Base-by-base conservation (phyloP, 2,113 vertebrate genomes). In the Cervus canadensis region DNA sequence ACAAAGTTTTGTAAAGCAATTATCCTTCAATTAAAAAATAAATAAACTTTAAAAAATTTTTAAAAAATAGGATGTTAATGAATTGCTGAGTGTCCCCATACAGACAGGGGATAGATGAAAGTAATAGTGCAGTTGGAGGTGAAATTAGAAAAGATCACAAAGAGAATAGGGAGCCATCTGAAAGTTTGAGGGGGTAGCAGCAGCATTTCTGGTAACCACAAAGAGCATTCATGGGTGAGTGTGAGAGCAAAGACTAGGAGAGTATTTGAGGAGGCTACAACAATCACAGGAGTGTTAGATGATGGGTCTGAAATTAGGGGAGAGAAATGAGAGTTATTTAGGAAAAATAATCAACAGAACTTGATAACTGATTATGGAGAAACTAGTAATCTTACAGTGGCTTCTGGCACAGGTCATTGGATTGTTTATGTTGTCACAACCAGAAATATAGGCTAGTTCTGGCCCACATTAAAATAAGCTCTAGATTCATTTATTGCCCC, bases 131-230 rank as follows among this genome's bases (percentile, higher is more conserved):
- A 82, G 59, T 21, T 91, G 48, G n/a, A 86, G 36, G 92, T 84
- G 64, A 87, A 93, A 81, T 96, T 71, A 95, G 28, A 96, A 92
- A 87, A 89, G 78, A 91, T 87, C 71, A 33, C 36, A 89, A 95
- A 82, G 43, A 21, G 19, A 96, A 89, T 1, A n/a, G 12, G n/a
- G n/a, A 89, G 13, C 11, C 52, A 57, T 79, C 2, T 92, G 30
- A 97, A 92, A 56, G 21, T 81, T 40, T 90, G 36, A 84, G 3
- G 2, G 23, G 26, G n/a, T 67, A 79, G 33, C 25, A 89, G 33
- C 36, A 64, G n/a, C 21, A 85, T 67, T 30, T 74, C 48, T 87
- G 7, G 5, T 64, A 88, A 71, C 43, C 67, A 40, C 10, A 43
- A 12, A 64, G 7, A 96, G 33, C 28, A 56, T 11, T 21, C 16